These are phyloP conservation scores for Liodrosophila aerea DNA, from an alignment of 2,888 invertebrate genomes.

Conservation along the genomic window DNA sequence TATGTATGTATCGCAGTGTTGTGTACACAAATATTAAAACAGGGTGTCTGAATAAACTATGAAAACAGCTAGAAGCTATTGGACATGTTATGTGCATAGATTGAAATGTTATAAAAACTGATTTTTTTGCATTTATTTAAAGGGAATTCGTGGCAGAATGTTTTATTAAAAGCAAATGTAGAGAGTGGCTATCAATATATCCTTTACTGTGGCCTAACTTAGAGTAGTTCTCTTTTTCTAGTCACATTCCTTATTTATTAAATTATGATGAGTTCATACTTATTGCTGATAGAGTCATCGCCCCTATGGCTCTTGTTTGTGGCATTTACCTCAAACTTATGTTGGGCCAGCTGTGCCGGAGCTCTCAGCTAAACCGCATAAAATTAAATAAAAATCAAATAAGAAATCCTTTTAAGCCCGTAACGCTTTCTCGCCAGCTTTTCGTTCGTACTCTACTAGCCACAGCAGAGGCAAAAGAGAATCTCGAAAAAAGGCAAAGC, in stretches of 20 bases:
- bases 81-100: background rate
- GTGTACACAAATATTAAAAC: background rate
- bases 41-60: background rate
- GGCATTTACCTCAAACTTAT: slow-evolving; percentile 14
- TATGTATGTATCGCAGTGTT: background rate
- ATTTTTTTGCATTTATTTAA: too few relatives aligned
- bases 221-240: too few relatives aligned
- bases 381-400: slow-evolving; percentile 69
- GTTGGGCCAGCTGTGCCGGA: slow-evolving; percentile 31
- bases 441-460: background rate
- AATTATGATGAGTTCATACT: slow-evolving; percentile 18
- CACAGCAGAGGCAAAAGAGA: slow-evolving; percentile 22
- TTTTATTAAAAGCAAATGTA: too few relatives aligned
- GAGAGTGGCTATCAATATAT: too few relatives aligned
- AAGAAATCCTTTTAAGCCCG: slow-evolving; percentile 57
- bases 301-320: background rate
- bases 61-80: background rate
- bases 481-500: slow-evolving; percentile 17
- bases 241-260: slow-evolving; percentile 19
- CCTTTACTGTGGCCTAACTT: too few relatives aligned
- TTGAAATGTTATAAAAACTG: background rate
- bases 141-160: too few relatives aligned
- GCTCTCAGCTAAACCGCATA: slow-evolving; percentile 38
- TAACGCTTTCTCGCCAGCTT: slow-evolving; percentile 11
- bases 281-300: slow-evolving; percentile 9